Percentiles rank a stretch among this genome's conserved stretches.
phyloP scores from a whole-genome alignment of 2,797 vertebrate species.

The Malurus splendens region DNA sequence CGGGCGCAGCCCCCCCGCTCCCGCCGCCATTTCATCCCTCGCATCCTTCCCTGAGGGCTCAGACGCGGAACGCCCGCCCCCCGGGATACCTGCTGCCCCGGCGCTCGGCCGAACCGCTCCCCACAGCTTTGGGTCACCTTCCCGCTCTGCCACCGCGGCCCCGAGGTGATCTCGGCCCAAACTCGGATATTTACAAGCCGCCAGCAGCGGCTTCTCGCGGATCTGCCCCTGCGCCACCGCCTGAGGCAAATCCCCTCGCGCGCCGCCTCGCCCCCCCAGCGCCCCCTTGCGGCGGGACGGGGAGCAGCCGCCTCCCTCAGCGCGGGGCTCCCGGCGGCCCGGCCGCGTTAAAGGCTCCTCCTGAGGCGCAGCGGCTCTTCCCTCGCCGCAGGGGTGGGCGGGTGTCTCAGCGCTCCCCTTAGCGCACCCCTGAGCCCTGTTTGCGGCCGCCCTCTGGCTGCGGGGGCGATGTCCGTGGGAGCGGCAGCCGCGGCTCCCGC shows the following conservation, averaged over 20 bases:
- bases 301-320: not conserved
- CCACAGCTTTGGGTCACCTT: not conserved
- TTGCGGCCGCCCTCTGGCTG: not conserved
- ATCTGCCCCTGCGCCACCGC: not conserved
- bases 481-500: not conserved
- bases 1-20: not conserved
- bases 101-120: not conserved
- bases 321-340: not conserved
- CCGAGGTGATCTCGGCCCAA: not conserved
- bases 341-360: not conserved
- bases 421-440: not conserved
- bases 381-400: not conserved
- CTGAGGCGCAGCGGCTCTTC: not conserved
- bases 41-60: not conserved
- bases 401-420: not conserved
- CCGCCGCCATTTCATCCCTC: not conserved
- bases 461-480: not conserved
- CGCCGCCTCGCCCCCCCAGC: not conserved
- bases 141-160: not conserved
- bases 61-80: not conserved
- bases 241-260: not conserved
- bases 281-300: not conserved
- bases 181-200: not conserved
- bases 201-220: not conserved
- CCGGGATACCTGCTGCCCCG: slow-evolving; percentile 19